Evolutionary conservation across 2,113 vertebrate genomes (phyloP).

Genomic region (Ptilorrhoa leucosticta): DNA sequence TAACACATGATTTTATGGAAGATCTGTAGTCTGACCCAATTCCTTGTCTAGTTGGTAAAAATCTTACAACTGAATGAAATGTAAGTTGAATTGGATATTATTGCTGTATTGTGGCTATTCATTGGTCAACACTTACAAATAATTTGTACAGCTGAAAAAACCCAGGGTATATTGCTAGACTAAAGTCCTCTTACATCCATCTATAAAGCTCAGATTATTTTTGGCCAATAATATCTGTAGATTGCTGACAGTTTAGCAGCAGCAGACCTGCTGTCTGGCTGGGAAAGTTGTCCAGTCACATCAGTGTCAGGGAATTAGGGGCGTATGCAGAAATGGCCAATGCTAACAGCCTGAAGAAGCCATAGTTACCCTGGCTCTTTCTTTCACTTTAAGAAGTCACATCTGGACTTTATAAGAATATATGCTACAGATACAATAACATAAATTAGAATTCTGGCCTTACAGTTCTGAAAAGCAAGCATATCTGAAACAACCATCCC

Average conservation of each 20-base stretch:
- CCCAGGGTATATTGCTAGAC: background rate
- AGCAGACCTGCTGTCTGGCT: background rate
- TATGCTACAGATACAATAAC: background rate
- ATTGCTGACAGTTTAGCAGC: background rate
- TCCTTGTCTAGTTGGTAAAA: background rate
- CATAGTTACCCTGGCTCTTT: background rate
- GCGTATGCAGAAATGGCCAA: background rate
- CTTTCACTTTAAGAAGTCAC: background rate
- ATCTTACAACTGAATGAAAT: background rate
- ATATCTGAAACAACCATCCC: background rate
- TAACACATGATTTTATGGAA: background rate
- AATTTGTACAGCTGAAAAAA: background rate
- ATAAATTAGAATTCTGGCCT: background rate
- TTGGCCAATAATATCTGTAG: background rate
- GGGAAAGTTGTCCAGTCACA: background rate
- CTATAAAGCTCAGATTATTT: background rate
- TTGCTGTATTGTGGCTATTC: background rate
- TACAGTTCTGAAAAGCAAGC: background rate
- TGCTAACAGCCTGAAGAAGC: background rate
- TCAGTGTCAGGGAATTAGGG: background rate
- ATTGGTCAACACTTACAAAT: background rate
- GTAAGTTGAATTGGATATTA: background rate
- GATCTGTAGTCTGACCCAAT: background rate
- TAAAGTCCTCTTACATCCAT: background rate
- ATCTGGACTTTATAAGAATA: background rate